These are phyloP conservation scores for Schizopygopsis pylzovi DNA, from an alignment of 2,797 vertebrate species.

Conservation along the genomic window DNA sequence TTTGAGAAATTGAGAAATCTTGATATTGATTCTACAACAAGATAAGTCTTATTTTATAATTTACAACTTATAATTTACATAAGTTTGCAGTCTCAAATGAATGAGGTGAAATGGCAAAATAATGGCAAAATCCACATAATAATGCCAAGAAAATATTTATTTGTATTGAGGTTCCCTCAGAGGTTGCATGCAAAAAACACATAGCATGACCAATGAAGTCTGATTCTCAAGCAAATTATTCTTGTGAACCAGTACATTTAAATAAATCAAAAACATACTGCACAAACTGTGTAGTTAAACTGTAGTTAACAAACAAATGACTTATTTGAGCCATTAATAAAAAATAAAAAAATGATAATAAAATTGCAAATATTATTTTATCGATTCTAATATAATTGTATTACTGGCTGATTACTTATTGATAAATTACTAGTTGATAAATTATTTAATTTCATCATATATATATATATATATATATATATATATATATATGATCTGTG, in stretches of 20 bases:
- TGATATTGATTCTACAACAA: not conserved
- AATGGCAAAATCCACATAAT: not conserved
- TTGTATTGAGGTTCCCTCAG: not conserved
- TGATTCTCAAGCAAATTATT: no score
- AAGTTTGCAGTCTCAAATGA: not conserved
- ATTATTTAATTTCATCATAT: not conserved
- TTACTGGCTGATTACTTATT: no score
- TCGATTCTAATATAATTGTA: not conserved
- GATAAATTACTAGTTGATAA: not conserved
- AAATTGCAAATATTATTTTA: not conserved
- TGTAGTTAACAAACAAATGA: no score
- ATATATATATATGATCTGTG: no score
- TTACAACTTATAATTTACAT: not conserved
- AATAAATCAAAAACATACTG: no score
- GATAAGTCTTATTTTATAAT: no score
- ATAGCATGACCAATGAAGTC: not conserved
- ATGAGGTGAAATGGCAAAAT: not conserved
- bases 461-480: not conserved
- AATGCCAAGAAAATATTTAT: not conserved
- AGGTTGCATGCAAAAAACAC: not conserved
- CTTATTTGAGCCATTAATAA: no score
- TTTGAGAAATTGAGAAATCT: no score
- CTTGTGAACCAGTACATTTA: no score
- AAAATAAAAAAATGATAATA: no score
- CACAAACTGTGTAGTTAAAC: no score